phyloP scores from a whole-genome alignment of 2,888 invertebrate genomes.

The Sminthurinus aureus region DNA sequence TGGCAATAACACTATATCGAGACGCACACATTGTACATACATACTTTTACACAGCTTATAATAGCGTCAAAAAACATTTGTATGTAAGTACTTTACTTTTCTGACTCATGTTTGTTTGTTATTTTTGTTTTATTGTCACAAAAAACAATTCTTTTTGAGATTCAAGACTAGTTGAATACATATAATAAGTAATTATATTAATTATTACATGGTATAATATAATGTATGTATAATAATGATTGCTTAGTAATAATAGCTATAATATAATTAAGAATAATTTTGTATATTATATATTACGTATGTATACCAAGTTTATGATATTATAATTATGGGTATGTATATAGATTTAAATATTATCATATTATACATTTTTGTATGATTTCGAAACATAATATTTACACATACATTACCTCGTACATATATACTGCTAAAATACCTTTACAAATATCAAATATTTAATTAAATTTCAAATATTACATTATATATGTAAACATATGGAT shows the following conservation, averaged over 20 bases:
- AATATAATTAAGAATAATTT: neutral
- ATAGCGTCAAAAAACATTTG: slow-evolving; percentile 24
- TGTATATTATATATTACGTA: neutral
- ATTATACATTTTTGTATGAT: too few species aligned
- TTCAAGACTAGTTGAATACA: slow-evolving; percentile 42
- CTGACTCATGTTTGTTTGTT: neutral
- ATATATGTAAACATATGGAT: neutral
- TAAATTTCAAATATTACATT: neutral
- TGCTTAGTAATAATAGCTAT: neutral
- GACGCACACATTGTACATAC: too few species aligned
- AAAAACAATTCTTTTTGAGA: slow-evolving; percentile 41
- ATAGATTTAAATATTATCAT: too few species aligned
- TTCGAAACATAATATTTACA: too few species aligned
- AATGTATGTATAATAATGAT: neutral
- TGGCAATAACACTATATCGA: slow-evolving; percentile 32
- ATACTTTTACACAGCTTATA: slow-evolving; percentile 20
- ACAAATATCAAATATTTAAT: neutral
- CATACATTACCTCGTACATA: too few species aligned
- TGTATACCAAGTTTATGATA: neutral
- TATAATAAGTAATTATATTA: neutral
- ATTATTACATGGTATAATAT: slow-evolving; percentile 7
- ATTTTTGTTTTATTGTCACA: slow-evolving; percentile 28
- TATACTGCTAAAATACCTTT: neutral
- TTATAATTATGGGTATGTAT: neutral
- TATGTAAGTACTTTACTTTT: neutral